Evolutionary conservation across 2,888 invertebrate species (phyloP).

Genomic region (Polyommatus iphigenia): DNA sequence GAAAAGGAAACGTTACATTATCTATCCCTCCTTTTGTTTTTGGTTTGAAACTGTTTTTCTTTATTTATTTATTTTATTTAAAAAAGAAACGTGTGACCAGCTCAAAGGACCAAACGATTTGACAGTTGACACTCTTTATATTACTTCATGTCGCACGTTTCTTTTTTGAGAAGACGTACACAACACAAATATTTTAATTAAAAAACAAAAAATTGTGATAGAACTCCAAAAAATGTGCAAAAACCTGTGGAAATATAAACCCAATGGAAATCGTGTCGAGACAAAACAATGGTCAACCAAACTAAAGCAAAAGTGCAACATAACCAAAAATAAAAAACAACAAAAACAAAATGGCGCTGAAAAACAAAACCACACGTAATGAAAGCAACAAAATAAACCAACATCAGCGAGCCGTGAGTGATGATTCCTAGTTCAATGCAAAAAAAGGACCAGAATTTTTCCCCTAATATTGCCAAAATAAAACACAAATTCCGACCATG

Average conservation of each 20-base stretch:
- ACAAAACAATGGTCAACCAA: background rate
- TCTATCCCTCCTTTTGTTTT: no score
- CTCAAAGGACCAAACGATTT: background rate
- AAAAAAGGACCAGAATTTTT: background rate
- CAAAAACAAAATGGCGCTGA: background rate
- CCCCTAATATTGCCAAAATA: background rate
- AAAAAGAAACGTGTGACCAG: background rate
- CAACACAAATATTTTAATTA: background rate
- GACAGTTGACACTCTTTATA: background rate
- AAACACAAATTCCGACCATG: background rate
- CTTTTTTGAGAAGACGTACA: background rate
- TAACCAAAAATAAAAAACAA: background rate
- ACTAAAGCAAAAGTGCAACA: background rate
- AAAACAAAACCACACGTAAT: constrained; percentile 4
- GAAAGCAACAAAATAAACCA: background rate
- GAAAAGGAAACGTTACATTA: no score
- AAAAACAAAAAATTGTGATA: background rate
- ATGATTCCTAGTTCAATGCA: background rate
- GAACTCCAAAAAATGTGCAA: background rate
- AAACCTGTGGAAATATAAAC: background rate
- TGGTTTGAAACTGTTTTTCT: background rate
- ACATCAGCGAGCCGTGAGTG: background rate
- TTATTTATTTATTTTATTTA: background rate
- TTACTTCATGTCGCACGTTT: background rate
- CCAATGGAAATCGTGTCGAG: background rate